Base-by-base conservation (phyloP, 2,888 invertebrate genomes). In the Mellilla xanthometata region DNA sequence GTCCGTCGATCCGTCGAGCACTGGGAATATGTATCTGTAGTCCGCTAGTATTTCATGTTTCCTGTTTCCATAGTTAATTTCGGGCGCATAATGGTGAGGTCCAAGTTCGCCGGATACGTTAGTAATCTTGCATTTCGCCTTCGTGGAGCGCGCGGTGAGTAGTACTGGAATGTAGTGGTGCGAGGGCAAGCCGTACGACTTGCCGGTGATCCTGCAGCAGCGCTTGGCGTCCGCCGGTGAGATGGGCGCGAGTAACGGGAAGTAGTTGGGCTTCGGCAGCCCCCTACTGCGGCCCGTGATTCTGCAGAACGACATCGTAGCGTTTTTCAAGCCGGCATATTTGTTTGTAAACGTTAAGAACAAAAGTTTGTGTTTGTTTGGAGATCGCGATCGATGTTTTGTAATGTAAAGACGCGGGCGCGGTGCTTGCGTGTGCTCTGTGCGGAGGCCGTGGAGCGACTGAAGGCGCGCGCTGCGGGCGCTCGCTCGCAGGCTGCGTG, bases 211-310 rank as follows among this genome's bases (percentile, higher is more conserved):
- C 59, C 94, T 92, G 80, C 95, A 95, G 74, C 94, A 93, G 51
- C 95, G 91, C 66, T 94, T 93, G 1, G 95, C 95, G 70, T 95
- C 95, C n/a, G 94, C 95, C 8, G 95, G 95, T 34, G 95, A 95
- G 50, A 95, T 93, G 2, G 95, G 95, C 31, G 95, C 94, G 56
- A 95, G 88, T 38, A 96, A 88, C 11, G 96, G 95, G 68, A 95
- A 94, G 74, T 95, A 96, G 78, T 95, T 95, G 39, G 95, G 95
- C 72, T 95, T 93, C 39, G 95, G 95, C 67, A 95, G 91, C 65
- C 94, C 93, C 62, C 94, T 92, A 78, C 95, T 94, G 76, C 93
- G 93, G 65, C 95, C 94, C 48, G 95, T 96, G 62, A 95, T 95
- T 77, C 95, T 93, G 81, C 95, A 96, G 79, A 93, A 94, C 69